Evolutionary conservation across 2,888 invertebrate species (phyloP).

Genomic region (Asteroscopus sphinx): DNA sequence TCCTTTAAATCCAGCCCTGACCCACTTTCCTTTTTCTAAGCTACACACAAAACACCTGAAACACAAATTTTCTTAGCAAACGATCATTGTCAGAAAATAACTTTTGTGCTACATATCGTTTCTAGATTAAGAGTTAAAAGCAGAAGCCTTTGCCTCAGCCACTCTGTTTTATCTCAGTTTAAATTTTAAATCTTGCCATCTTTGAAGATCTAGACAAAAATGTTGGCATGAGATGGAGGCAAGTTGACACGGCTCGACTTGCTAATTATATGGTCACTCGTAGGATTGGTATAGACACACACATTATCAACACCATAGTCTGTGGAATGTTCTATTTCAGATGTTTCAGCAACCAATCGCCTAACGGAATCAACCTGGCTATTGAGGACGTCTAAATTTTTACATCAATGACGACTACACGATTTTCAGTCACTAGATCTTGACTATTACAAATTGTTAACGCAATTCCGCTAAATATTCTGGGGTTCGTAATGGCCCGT

Average conservation of each 20-base stretch:
- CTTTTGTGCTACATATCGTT: background rate
- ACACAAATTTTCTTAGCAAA: too few species aligned
- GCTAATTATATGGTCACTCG: conserved; percentile 71
- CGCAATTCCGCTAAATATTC: conserved; percentile 21
- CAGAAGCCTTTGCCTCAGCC: background rate
- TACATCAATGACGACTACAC: conserved; percentile 12
- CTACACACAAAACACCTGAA: too few species aligned
- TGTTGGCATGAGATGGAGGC: conserved; percentile 46
- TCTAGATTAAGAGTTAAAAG: conserved; percentile 9
- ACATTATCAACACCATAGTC: conserved; percentile 68
- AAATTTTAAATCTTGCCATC: conserved; percentile 54
- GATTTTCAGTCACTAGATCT: conserved; percentile 18
- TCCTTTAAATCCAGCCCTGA: too few species aligned
- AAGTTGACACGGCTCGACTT: conserved; percentile 54
- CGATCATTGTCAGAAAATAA: too few species aligned
- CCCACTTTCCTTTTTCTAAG: too few species aligned
- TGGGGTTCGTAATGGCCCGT: conserved; percentile 19
- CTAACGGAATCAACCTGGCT: conserved; percentile 11
- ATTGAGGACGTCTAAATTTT: conserved; percentile 26
- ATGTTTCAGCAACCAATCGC: conserved; percentile 21
- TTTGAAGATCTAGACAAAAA: conserved; percentile 52
- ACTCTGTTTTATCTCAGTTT: conserved; percentile 48
- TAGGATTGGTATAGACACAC: conserved; percentile 49
- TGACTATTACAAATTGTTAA: conserved; percentile 22
- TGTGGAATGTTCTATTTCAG: conserved; percentile 58